Conservation (phyloP, 2,113 vertebrate genomes). For the Anolis sagrei region DNA sequence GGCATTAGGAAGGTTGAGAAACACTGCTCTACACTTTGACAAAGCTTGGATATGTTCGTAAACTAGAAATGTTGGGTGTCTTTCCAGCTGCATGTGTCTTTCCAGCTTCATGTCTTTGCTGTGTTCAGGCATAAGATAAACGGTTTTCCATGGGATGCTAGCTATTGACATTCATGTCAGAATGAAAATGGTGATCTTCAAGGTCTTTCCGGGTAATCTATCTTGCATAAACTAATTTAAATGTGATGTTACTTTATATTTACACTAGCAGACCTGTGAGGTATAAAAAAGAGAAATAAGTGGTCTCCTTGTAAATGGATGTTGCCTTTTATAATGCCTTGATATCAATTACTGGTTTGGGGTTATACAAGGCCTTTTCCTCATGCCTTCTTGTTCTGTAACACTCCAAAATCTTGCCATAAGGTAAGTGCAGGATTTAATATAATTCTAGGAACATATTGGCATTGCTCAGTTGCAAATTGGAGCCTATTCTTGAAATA, state of each 20-base stretch:
- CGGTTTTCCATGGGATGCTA: no score
- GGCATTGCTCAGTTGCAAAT: slow-evolving; percentile 55
- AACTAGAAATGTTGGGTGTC: not conserved
- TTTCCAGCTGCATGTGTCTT: not conserved
- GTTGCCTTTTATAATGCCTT: slow-evolving; percentile 1
- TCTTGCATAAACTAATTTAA: not conserved
- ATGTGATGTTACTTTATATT: not conserved
- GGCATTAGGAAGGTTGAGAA: no score
- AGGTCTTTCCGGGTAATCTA: not conserved
- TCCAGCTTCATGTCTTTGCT: not conserved
- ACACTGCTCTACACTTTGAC: not conserved
- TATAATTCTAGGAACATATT: slow-evolving; percentile 37
- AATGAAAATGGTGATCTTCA: not conserved
- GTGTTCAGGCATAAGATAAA: not conserved
- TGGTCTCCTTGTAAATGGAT: not conserved
- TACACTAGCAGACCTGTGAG: not conserved
- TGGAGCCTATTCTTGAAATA: slow-evolving; percentile 54
- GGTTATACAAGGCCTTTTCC: slow-evolving; percentile 10
- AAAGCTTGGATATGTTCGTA: not conserved
- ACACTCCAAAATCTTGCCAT: slow-evolving; percentile 13
- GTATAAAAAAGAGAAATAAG: not conserved
- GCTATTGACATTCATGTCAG: not conserved
- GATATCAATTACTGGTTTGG: slow-evolving; percentile 8
- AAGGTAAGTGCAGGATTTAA: slow-evolving; percentile 44
- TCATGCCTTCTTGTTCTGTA: not conserved